Base-by-base conservation (phyloP, 2,797 vertebrate genomes). In the Cirrhinus molitorella region DNA sequence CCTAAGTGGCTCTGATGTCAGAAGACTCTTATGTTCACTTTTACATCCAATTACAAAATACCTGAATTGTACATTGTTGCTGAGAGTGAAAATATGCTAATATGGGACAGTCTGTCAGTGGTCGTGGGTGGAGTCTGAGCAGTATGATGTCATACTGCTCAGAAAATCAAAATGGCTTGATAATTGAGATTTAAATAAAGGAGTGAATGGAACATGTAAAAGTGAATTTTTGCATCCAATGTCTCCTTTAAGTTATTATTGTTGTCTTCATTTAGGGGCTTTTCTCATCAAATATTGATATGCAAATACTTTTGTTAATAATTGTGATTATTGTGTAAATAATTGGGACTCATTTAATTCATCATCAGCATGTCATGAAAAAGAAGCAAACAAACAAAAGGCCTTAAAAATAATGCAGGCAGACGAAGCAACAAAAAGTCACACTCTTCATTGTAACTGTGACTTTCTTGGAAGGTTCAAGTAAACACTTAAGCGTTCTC, bases 381-480 rank as follows among this genome's bases (percentile, higher is more conserved):
- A 21, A 31, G 31, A 34, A 34, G 31, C n/a, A 61, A 59, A 6
- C 3, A 7, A 74, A 25, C 10, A 25, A 14, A 16, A 2, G 9
- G 28, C 61, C 28, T 16, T 43, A 43, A 21, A 66, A 71, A 25
- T 28, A 11, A 21, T 21, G 34, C 19, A 63, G 40, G 12, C 25
- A 23, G 43, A 66, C 10, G 12, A 23, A 59, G 45, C 23, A 28
- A 23, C 49, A 53, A 14, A 67, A 67, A 40, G 3, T 21, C 31
- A 67, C 57, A 4, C 25, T 43, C 45, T 53, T 17, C 25, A 9
- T 59, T 45, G 61, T 83, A 59, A 34, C 14, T 86, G 79, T 63
- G 55, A 51, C 79, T 83, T 87, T 71, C 85, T 86, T 85, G 75
- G 84, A 88, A 83, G 76, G 49, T 75, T 66, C 61, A 74, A 74